A percentile compares a stretch with the other conserved stretches of the same genome.
phyloP scores from a whole-genome alignment of 2,113 vertebrate genomes.

The Jacana jacana region DNA sequence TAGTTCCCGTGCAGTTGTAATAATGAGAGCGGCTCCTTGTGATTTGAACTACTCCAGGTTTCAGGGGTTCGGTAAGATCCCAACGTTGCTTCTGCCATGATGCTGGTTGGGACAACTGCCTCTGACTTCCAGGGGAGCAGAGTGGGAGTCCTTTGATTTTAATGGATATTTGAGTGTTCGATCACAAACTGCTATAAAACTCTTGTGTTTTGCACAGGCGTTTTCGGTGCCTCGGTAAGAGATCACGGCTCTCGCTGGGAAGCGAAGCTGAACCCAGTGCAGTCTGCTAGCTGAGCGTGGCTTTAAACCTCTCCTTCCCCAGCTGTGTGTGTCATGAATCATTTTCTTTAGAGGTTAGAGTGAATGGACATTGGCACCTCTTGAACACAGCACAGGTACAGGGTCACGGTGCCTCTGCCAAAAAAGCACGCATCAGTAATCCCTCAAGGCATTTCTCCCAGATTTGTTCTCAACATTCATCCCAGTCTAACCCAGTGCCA shows the following conservation, averaged over 20 bases:
- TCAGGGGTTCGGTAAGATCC: background rate
- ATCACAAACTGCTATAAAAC: background rate
- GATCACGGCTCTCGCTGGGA: background rate
- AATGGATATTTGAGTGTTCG: background rate
- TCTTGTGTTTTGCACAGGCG: background rate
- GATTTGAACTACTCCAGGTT: background rate
- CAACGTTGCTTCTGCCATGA: background rate
- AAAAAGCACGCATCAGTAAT: background rate
- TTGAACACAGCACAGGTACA: background rate
- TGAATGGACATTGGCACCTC: background rate
- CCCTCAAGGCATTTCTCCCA: background rate
- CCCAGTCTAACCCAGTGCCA: background rate
- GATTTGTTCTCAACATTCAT: background rate
- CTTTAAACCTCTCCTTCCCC: background rate
- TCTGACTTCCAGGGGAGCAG: background rate
- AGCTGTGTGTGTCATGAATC: background rate
- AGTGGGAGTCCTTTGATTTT: background rate
- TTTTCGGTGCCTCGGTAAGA: background rate
- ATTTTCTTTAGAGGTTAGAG: background rate
- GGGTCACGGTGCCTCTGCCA: background rate
- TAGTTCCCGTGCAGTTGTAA: background rate
- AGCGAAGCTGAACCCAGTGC: background rate
- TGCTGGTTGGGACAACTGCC: background rate
- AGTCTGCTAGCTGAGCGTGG: background rate
- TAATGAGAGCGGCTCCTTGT: background rate